A percentile compares a stretch with the other conserved stretches of the same genome.
These are phyloP conservation scores for Fukomys damarensis DNA, from an alignment of 2,113 vertebrate genomes.

Conservation along the genomic window DNA sequence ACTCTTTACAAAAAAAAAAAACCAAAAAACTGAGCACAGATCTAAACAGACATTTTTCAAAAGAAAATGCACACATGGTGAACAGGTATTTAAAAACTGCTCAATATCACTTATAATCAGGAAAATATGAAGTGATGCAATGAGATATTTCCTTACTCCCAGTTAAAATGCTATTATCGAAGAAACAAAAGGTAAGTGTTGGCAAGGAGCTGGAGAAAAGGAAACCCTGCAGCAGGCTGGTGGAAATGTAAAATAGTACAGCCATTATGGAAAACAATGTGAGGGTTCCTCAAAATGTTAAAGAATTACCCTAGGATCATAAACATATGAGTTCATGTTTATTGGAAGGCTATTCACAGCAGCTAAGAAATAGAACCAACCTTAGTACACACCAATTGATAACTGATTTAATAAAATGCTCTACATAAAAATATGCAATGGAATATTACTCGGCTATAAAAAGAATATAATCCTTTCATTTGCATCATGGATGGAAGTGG, in stretches of 20 bases:
- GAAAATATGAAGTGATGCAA: background rate
- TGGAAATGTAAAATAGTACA: background rate
- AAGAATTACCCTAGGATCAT: background rate
- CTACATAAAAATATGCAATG: background rate
- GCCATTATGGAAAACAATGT: background rate
- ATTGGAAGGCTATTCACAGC: background rate
- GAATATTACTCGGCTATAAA: background rate
- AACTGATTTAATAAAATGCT: background rate
- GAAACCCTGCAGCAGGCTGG: background rate
- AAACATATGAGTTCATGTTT: background rate
- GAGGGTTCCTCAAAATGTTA: background rate
- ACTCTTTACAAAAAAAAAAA: background rate
- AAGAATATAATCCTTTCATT: background rate
- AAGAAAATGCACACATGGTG: background rate
- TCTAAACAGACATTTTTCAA: background rate
- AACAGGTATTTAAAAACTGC: background rate
- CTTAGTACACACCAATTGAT: background rate
- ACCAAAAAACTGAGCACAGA: background rate
- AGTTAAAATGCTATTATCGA: background rate
- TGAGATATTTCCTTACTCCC: background rate
- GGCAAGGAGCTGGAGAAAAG: background rate
- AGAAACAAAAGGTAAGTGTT: background rate
- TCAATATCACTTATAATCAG: background rate
- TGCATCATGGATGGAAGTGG: background rate
- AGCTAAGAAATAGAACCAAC: background rate